phyloP scores from a whole-genome alignment of 2,888 invertebrate species.

The Eupeodes latifasciatus region DNA sequence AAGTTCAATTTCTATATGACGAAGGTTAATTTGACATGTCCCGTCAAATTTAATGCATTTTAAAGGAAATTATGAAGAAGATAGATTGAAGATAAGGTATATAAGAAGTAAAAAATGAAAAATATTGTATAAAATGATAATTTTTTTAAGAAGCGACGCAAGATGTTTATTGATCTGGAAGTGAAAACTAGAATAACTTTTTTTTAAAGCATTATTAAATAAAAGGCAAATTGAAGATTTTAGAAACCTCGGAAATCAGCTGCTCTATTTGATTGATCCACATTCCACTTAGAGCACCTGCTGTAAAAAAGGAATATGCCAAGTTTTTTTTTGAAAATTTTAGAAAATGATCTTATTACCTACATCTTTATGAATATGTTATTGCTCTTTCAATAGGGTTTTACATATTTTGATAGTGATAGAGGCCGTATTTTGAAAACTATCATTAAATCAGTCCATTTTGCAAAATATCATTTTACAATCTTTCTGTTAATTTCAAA shows the following conservation, averaged over 20 bases:
- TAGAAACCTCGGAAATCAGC: neutral
- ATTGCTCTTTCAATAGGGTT: too few species aligned
- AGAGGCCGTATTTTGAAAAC: too few species aligned
- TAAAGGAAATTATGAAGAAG: slow-evolving; percentile 4
- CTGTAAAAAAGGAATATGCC: neutral
- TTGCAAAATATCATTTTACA: too few species aligned
- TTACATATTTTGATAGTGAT: too few species aligned
- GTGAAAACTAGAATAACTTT: neutral
- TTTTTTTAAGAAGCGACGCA: neutral
- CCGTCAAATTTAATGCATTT: slow-evolving; percentile 49
- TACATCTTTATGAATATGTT: too few species aligned
- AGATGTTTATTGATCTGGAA: slow-evolving; percentile 2
- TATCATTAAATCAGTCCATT: too few species aligned
- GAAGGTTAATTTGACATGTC: slow-evolving; percentile 57
- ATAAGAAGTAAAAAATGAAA: neutral
- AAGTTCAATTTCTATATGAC: slow-evolving; percentile 20
- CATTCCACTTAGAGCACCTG: neutral
- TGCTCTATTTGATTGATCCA: neutral
- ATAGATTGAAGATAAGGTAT: slow-evolving; percentile 20
- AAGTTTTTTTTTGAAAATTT: too few species aligned
- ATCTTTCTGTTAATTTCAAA: too few species aligned
- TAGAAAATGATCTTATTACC: too few species aligned
- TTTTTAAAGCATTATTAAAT: neutral
- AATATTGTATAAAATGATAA: neutral
- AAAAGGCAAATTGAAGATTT: neutral